Conservation (phyloP, 2,888 invertebrate species). For the Nemapogon koenigi region DNA sequence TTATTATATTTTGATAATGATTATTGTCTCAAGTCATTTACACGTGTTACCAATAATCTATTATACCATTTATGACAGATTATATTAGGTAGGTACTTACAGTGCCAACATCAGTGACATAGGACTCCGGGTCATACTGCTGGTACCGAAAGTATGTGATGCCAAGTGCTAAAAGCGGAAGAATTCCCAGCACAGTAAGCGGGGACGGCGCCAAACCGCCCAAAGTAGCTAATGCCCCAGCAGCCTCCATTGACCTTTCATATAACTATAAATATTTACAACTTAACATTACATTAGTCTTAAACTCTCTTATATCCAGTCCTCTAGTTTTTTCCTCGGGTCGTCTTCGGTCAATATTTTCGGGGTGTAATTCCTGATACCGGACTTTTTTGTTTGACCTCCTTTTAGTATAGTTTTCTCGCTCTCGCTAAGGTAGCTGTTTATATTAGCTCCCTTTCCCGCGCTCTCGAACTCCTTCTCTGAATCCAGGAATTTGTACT, state of each 20-base stretch:
- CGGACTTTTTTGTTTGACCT: conserved; percentile 53
- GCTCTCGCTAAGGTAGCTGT: conserved; percentile 41
- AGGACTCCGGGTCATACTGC: conserved; percentile 82
- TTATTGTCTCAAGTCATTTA: no score
- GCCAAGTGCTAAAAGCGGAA: conserved; percentile 82
- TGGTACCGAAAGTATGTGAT: conserved; percentile 82
- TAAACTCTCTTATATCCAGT: conserved; percentile 67
- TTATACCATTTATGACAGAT: no score
- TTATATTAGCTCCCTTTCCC: conserved; percentile 34
- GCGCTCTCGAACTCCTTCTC: conserved; percentile 34
- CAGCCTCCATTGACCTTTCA: conserved; percentile 47
- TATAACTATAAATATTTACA: conserved; percentile 59
- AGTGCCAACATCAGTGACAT: conserved; percentile 72
- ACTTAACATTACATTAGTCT: conserved; percentile 47
- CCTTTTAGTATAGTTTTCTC: conserved; percentile 53
- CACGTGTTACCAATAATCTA: no score
- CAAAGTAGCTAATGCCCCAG: conserved; percentile 48
- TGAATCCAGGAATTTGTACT: conserved; percentile 45
- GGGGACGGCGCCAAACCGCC: conserved; percentile 67
- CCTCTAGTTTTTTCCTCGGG: conserved; percentile 61
- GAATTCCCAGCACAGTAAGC: conserved; percentile 73
- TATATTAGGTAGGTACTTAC: no score
- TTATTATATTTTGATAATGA: no score
- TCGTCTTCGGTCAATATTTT: conserved; percentile 70
- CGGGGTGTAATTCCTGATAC: conserved; percentile 75